These are phyloP conservation scores for Phrixothrix hirtus DNA, from an alignment of 2,888 invertebrate genomes.

Conservation along the genomic window DNA sequence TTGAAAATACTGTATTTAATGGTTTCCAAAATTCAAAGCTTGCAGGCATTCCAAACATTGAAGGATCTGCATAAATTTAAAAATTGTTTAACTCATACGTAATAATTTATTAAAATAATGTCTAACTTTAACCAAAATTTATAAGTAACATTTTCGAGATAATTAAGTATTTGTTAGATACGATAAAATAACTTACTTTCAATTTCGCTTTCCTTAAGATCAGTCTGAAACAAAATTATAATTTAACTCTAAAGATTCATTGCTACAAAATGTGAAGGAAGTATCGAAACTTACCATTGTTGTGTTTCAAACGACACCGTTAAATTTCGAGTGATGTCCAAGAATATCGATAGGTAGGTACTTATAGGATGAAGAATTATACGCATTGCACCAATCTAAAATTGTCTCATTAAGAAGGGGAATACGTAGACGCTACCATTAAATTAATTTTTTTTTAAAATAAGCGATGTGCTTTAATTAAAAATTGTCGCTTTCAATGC, in stretches of 20 bases:
- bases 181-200: constrained; percentile 44
- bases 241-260: not conserved
- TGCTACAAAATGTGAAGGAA: not conserved
- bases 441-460: too few relatives aligned
- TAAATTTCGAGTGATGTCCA: not conserved
- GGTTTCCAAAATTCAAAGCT: too few relatives aligned
- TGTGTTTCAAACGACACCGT: not conserved
- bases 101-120: too few relatives aligned
- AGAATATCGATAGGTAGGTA: not conserved
- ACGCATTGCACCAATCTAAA: constrained; percentile 29
- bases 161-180: too few relatives aligned
- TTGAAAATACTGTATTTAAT: too few relatives aligned
- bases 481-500: not conserved
- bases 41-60: too few relatives aligned
- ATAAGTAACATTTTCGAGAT: too few relatives aligned
- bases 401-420: constrained; percentile 14
- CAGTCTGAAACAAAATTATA: constrained; percentile 28
- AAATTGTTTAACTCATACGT: too few relatives aligned
- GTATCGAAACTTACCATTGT: constrained; percentile 12
- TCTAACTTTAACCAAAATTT: too few relatives aligned
- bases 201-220: constrained; percentile 45
- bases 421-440: too few relatives aligned
- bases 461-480: not conserved
- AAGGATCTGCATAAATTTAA: too few relatives aligned
- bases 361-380: constrained; percentile 10